Base-by-base conservation (phyloP, 2,113 vertebrate species). In the Lagopus leucura region DNA sequence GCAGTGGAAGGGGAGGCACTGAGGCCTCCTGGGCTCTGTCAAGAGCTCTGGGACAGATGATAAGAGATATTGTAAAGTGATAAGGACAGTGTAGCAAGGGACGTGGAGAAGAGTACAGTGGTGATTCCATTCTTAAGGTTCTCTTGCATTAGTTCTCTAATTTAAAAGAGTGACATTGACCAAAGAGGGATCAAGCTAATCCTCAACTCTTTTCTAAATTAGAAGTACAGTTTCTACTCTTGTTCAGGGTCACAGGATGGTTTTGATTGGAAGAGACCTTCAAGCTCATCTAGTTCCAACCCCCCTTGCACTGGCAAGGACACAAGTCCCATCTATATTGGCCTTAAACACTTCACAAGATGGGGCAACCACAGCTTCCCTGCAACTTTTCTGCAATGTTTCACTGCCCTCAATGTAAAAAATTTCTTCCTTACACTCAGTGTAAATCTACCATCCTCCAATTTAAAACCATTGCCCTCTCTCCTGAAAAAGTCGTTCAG, bases 81-180 rank as follows among this genome's bases (percentile, higher is more conserved):
- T 32, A 19, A 70, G 76, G 72, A 48, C 30, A 72, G 27, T 0
- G 2, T 34, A 47, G 48, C 25, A 82, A 79, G 21, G 10, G 50
- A 86, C 17, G 8, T 2, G 36, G 32, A 47, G 63, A 57, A 69
- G 54, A 70, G 64, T 11, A 1, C 8, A 11, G 71, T 2, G 55
- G 76, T 55, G 83, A 20, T 24, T 84, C 43, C 61, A 6, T 60
- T 70, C 58, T 54, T 84, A 58, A 58, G 64, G 13, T 11, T 32
- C 21, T 84, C 69, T 57, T 75, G 34, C 42, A n/a, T 64, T 70
- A 0, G 0, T 0, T 2, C 25, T 82, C 47, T 18, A 43, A 6
- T 76, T 90, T 76, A 42, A 87, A 92, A 64, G 73, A 89, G 48
- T 43, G 40, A 48, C 78, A 92, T 71, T 40, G 60, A 82, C 28